Percentiles rank a stretch among this genome's conserved stretches.
Conservation (phyloP, 1,140 invertebrate genomes). For the Drosophila bocki region DNA sequence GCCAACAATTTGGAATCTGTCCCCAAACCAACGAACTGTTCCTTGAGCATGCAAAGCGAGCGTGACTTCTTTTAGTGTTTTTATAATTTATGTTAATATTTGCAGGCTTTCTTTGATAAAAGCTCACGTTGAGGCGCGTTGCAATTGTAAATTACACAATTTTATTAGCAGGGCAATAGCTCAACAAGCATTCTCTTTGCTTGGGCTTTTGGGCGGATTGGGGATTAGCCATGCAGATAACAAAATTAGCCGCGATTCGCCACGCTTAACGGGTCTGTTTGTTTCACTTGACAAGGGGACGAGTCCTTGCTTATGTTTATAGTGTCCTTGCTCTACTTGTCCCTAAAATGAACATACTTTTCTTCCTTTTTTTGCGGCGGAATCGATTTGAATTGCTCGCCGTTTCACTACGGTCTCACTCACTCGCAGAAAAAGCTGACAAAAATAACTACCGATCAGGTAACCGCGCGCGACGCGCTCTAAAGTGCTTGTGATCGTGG, state of each 20-base stretch:
- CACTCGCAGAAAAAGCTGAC: slow-evolving; percentile 15
- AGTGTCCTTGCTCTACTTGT: neutral
- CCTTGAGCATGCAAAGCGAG: slow-evolving; percentile 9
- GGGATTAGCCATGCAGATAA: slow-evolving; percentile 5
- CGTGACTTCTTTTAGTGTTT: slow-evolving; percentile 21
- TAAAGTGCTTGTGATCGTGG: slow-evolving; percentile 80
- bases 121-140: slow-evolving; percentile 19
- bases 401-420: slow-evolving; percentile 20
- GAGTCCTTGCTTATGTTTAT: neutral
- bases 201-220: slow-evolving; percentile 8
- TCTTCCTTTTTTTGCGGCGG: neutral
- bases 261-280: neutral
- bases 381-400: slow-evolving; percentile 11
- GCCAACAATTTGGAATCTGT: neutral
- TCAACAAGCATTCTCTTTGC: slow-evolving; percentile 42
- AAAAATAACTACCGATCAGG: slow-evolving; percentile 46
- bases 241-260: neutral
- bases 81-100: slow-evolving; percentile 37
- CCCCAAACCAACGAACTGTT: slow-evolving; percentile 6
- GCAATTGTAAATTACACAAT: slow-evolving; percentile 64
- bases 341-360: slow-evolving; percentile 55
- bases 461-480: slow-evolving; percentile 78
- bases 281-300: slow-evolving; percentile 1
- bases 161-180: slow-evolving; percentile 38
- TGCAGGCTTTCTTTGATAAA: slow-evolving; percentile 38